Base-by-base conservation (phyloP, 2,113 vertebrate species). In the Serinus canaria region DNA sequence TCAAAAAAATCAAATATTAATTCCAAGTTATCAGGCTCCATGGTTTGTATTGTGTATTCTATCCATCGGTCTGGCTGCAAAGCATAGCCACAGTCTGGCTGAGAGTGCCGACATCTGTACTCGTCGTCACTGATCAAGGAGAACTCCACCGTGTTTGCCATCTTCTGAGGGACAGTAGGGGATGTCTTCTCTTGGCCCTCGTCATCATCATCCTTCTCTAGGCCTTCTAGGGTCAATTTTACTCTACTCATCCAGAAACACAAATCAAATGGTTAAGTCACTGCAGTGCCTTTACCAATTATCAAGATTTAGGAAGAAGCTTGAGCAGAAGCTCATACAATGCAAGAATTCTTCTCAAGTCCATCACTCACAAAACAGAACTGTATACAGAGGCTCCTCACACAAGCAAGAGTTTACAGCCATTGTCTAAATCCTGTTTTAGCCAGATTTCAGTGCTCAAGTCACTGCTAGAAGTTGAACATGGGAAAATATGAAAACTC, bases 1-100 rank as follows among this genome's bases (percentile, higher is more conserved):
- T 99, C 99, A 98, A 99, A 99, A 95, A 99, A 99, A 97, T 99
- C 99, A 96, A 99, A 99, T 70, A 98, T 99, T 44, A 99, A 97
- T 92, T 99, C 99, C 83, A 99, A 96, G 97, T 99, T 99, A 95
- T 99, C 99, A 19, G 99, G 99, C 52, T 99, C 99, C 99, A 99
- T 99, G 63, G 99, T 99, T 89, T 99, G 99, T 96, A 99, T 99
- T 9, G 97, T 99, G 96, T 99, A 99, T 68, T 99, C 99, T 4
- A 99, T 98, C 99, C 99, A 99, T 6, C 97, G 95, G 28, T 98
- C 97, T 27, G 98, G 97, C 94, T 99, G 99, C 83, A 99, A 93
- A 22, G 98, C 98, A 21, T 99, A 99, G 5, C 99, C 99, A 91
- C 98, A 99, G 70, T 99, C 99, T 1, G 99, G 99, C 97, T 99